Conservation (phyloP, 92 coral and sea anemone genomes). For the Siderastrea siderea region DNA sequence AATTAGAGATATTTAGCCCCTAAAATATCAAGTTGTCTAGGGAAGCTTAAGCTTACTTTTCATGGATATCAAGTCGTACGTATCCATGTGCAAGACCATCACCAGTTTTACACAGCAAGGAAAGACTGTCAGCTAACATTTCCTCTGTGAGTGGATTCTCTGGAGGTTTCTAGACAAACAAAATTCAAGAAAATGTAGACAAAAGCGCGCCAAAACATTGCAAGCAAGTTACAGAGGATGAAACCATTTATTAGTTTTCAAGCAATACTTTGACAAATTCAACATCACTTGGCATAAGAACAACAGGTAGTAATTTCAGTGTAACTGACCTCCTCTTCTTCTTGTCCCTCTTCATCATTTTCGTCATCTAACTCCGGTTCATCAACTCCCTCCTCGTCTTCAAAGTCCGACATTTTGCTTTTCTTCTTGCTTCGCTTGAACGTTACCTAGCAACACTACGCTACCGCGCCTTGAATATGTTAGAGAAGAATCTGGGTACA, state of each 20-base stretch:
- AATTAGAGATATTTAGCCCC: too few relatives aligned
- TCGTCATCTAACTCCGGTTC: constrained; percentile 97
- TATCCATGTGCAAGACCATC: constrained; percentile 99
- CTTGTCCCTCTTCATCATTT: constrained; percentile 88
- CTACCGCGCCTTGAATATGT: neutral
- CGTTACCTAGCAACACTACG: constrained; percentile 1
- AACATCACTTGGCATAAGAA: neutral
- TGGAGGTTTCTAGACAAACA: constrained; percentile 76
- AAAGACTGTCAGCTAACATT: constrained; percentile 88
- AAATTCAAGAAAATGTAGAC: neutral
- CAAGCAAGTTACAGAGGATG: neutral
- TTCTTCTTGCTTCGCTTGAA: neutral
- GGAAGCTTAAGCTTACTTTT: constrained; percentile 75
- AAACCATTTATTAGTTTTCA: neutral
- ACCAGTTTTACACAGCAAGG: constrained; percentile 97
- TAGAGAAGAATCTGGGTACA: neutral
- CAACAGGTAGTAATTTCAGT: neutral
- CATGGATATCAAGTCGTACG: constrained; percentile 96
- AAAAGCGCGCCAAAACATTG: constrained; percentile 21
- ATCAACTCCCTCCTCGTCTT: constrained; percentile 99
- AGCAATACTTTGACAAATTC: neutral
- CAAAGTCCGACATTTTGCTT: constrained; percentile 94
- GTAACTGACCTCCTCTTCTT: constrained; percentile 80
- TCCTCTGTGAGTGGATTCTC: constrained; percentile 96
- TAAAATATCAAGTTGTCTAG: too few relatives aligned